phyloP scores from a whole-genome alignment of 2,888 invertebrate genomes.

The Dyspetes luteomarginatus region DNA sequence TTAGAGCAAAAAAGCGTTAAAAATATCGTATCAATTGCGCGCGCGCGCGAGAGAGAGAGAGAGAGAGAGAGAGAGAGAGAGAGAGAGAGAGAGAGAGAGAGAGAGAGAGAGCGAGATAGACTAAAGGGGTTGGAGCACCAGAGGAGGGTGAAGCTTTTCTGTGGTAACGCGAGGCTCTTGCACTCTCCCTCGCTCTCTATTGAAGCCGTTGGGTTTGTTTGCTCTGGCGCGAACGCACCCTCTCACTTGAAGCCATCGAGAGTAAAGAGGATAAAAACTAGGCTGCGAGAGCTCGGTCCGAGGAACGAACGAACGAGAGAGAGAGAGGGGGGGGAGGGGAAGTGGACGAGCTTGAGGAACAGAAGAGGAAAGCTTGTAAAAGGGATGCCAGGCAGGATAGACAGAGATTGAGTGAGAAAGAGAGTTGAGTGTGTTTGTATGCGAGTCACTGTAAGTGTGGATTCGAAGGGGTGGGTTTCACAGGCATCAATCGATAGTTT shows the following conservation, averaged over 20 bases:
- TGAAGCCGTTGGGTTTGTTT: constrained; percentile 18
- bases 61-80: constrained; percentile 50
- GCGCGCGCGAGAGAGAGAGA: constrained; percentile 53
- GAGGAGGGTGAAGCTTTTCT: neutral
- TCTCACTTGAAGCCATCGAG: constrained; percentile 39
- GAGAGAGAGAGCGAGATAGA: no score
- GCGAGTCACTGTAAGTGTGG: constrained; percentile 40
- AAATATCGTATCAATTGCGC: neutral
- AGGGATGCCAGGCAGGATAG: neutral
- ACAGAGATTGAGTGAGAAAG: constrained; percentile 46
- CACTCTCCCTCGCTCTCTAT: constrained; percentile 12
- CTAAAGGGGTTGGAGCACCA: constrained; percentile 46
- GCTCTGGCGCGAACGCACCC: constrained; percentile 45
- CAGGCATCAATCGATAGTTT: constrained; percentile 78
- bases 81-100: constrained; percentile 54
- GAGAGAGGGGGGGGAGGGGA: neutral
- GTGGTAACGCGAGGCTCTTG: no score
- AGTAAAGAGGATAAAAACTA: constrained; percentile 56
- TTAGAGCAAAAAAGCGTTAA: neutral
- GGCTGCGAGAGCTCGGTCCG: constrained; percentile 44
- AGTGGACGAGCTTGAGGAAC: constrained; percentile 13
- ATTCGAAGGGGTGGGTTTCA: constrained; percentile 66
- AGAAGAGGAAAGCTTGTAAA: constrained; percentile 30
- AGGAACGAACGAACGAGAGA: neutral
- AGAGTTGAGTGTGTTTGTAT: constrained; percentile 57